Conservation (phyloP, 2,797 vertebrate genomes). For the Fringilla coelebs region DNA sequence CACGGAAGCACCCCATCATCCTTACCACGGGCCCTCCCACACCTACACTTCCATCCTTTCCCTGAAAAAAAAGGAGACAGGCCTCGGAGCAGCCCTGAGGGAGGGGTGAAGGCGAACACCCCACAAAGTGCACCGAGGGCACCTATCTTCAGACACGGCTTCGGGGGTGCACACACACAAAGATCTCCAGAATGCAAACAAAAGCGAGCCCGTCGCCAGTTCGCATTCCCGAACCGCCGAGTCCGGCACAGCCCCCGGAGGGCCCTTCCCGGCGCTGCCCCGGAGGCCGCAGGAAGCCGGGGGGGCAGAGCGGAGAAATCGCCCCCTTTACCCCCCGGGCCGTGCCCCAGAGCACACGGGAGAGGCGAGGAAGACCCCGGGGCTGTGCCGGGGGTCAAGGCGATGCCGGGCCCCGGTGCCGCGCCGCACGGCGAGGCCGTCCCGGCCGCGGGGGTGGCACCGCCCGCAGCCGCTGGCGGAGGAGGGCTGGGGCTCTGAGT, state of each 20-base stretch:
- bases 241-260: neutral
- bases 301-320: neutral
- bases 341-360: neutral
- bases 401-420: neutral
- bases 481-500: neutral
- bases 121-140: neutral
- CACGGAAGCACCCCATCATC: neutral
- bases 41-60: neutral
- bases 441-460: neutral
- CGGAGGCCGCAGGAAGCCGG: neutral
- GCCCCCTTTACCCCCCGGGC: fast-evolving
- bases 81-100: neutral
- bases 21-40: neutral
- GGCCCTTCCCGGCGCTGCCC: neutral
- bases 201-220: neutral
- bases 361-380: neutral
- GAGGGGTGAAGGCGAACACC: neutral
- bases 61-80: neutral
- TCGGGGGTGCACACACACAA: too few relatives aligned
- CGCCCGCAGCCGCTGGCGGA: neutral
- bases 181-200: neutral
- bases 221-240: neutral
- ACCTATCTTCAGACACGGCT: neutral
- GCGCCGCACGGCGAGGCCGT: neutral
- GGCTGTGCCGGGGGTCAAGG: neutral